Percentiles rank a stretch among this genome's conserved stretches.
Conservation (phyloP, 2,797 vertebrate species). For the Melopsittacus undulatus region DNA sequence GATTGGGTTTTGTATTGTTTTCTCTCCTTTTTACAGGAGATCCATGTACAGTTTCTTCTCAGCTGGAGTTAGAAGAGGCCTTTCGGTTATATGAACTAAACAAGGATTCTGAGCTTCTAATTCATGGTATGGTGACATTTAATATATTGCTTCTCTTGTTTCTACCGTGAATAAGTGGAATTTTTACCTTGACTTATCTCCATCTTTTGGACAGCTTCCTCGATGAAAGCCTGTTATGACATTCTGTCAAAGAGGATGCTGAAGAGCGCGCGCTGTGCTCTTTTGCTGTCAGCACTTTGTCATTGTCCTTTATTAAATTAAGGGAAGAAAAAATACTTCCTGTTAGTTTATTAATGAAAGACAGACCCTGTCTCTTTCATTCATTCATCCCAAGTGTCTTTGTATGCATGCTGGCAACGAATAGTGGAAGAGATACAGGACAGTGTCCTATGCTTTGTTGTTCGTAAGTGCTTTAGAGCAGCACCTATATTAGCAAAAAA, state of each 20-base stretch:
- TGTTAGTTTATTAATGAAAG: not conserved
- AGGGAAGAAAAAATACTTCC: not conserved
- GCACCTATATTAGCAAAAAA: not conserved
- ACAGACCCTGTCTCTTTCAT: not conserved
- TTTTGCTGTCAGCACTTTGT: not conserved
- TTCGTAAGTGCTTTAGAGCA: not conserved
- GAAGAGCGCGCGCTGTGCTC: not conserved
- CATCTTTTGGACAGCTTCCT: not conserved
- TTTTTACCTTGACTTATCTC: not conserved
- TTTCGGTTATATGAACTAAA: conserved; percentile 96
- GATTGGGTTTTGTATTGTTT: not conserved
- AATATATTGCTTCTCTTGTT: not conserved
- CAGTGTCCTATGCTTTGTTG: not conserved
- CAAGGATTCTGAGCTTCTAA: conserved; percentile 98
- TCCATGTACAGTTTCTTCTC: conserved; percentile 97
- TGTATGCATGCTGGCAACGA: fast-evolving
- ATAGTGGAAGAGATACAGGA: not conserved
- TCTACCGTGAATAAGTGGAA: not conserved
- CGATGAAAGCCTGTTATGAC: not conserved
- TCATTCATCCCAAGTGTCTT: not conserved
- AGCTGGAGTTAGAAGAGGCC: conserved; percentile 97
- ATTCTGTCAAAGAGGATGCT: not conserved
- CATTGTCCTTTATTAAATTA: not conserved
- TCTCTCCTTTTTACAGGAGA: conserved; percentile 84
- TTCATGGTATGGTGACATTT: conserved; percentile 85